A percentile compares a stretch with the other conserved stretches of the same genome.
These are phyloP conservation scores for Gastracanthus pulcherrimus DNA, from an alignment of 2,888 invertebrate species.

Conservation along the genomic window DNA sequence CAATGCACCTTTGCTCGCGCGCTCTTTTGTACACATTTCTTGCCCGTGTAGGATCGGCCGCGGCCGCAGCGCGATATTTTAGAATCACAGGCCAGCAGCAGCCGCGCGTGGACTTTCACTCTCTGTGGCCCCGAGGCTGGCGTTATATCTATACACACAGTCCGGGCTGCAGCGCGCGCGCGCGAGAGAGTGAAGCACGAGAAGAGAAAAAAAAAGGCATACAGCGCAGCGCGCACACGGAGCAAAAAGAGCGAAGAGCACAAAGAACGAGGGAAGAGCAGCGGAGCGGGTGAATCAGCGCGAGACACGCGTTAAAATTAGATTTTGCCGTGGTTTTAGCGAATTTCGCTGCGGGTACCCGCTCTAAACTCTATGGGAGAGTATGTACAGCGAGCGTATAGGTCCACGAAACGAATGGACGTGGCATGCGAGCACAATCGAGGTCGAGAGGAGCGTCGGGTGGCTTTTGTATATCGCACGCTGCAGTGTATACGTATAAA, in stretches of 20 bases:
- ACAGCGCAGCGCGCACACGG: background rate
- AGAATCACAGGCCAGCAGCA: background rate
- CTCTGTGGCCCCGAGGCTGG: background rate
- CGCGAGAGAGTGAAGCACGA: background rate
- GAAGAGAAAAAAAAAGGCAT: background rate
- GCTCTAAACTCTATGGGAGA: background rate
- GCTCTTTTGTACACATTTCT: background rate
- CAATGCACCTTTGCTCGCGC: background rate
- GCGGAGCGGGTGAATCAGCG: conserved; percentile 10
- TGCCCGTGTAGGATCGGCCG: too few relatives aligned
- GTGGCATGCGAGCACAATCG: too few relatives aligned
- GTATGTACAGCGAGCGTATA: background rate
- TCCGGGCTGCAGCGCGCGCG: background rate
- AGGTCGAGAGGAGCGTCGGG: too few relatives aligned
- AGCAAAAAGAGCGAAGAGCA: background rate
- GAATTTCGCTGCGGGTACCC: background rate
- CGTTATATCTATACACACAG: background rate
- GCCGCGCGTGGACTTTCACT: conserved; percentile 36
- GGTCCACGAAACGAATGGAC: background rate
- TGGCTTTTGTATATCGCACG: too few relatives aligned
- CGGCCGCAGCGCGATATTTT: background rate
- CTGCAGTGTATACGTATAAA: background rate
- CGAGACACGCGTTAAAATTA: conserved; percentile 18
- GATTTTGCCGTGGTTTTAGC: background rate
- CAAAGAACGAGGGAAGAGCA: background rate